These are phyloP conservation scores for Heterodera carotae DNA, from an alignment of 1,140 invertebrate species.

Conservation along the genomic window DNA sequence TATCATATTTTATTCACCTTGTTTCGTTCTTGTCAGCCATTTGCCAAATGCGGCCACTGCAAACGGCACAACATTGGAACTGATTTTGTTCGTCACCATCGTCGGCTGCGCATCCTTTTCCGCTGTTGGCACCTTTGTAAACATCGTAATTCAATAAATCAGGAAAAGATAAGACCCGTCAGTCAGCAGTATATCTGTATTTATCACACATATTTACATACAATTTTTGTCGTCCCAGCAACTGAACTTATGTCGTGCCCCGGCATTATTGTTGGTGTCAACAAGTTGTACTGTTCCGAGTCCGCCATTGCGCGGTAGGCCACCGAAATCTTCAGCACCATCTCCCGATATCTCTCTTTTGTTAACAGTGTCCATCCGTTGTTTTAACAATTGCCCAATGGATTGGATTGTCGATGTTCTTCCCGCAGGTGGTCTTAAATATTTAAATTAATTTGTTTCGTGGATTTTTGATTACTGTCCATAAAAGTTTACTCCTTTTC, in stretches of 20 bases:
- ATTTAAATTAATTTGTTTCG: no score
- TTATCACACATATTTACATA: neutral
- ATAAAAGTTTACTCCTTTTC: no score
- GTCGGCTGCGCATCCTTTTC: neutral
- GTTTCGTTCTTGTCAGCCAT: neutral
- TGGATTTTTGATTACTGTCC: no score
- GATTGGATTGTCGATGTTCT: neutral
- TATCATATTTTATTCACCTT: no score
- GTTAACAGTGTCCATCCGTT: neutral
- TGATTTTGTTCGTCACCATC: neutral
- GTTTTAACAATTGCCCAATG: constrained; percentile 1
- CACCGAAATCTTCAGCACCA: neutral
- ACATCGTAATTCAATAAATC: no score
- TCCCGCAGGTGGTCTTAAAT: neutral
- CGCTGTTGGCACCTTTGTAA: no score
- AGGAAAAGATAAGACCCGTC: no score
- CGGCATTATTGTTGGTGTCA: constrained; percentile 6
- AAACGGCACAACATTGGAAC: constrained; percentile 28
- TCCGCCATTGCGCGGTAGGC: neutral
- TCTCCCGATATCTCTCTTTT: neutral
- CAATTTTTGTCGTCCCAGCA: neutral
- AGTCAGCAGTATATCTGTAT: neutral
- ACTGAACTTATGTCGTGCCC: neutral
- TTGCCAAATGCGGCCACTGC: constrained; percentile 24
- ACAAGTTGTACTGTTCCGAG: neutral